These are phyloP conservation scores for Pherbina coryleti DNA, from an alignment of 2,888 invertebrate genomes.

Conservation along the genomic window DNA sequence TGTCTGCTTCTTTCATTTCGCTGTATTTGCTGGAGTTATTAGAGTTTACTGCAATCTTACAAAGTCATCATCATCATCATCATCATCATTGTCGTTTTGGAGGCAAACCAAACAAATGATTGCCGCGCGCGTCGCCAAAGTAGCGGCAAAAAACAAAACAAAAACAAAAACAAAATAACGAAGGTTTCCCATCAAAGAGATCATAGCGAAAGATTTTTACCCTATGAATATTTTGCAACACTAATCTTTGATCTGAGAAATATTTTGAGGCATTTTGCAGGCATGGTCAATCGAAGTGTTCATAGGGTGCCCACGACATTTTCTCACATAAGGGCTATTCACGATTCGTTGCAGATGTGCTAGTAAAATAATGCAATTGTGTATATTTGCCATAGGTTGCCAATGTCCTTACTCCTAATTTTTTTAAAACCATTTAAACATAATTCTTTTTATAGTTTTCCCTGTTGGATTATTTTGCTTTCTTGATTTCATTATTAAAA, in stretches of 20 bases:
- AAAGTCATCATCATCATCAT: slow-evolving; percentile 18
- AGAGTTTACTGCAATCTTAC: slow-evolving; percentile 4
- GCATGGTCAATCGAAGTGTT: background rate
- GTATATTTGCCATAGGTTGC: too few relatives aligned
- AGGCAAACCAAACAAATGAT: slow-evolving; percentile 5
- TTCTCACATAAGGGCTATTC: too few relatives aligned
- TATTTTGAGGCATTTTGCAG: background rate
- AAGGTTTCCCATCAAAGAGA: slow-evolving; percentile 22
- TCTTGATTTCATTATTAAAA: too few relatives aligned
- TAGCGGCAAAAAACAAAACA: background rate
- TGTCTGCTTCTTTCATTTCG: background rate
- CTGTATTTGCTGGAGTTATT: background rate
- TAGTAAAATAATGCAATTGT: too few relatives aligned
- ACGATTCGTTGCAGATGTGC: too few relatives aligned
- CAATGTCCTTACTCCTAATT: too few relatives aligned
- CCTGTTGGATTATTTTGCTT: too few relatives aligned
- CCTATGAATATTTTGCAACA: slow-evolving; percentile 22
- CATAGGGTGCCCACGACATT: too few relatives aligned
- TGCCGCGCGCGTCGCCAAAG: background rate
- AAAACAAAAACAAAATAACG: background rate
- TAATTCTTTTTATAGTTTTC: too few relatives aligned
- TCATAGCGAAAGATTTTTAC: slow-evolving; percentile 23
- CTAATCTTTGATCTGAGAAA: slow-evolving; percentile 5
- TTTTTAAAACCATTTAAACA: too few relatives aligned
- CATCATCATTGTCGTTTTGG: slow-evolving; percentile 14